A percentile compares a stretch with the other conserved stretches of the same genome.
Evolutionary conservation across 2,888 invertebrate species (phyloP).

Genomic region (Callimorpha dominula): DNA sequence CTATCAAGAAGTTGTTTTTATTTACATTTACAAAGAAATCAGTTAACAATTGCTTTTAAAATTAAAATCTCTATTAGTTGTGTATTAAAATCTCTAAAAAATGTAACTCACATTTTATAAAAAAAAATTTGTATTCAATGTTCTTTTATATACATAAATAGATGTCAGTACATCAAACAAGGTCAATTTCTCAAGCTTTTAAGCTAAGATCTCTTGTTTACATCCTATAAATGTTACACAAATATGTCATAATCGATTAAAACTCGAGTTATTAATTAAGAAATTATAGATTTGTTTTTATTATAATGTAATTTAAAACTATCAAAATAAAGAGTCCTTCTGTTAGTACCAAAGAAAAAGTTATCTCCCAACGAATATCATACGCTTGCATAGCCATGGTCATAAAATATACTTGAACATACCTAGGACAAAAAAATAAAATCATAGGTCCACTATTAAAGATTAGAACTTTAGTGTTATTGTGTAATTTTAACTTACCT

Average conservation of each 20-base stretch:
- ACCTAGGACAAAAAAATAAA: slow-evolving; percentile 53
- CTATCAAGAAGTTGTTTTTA: no score
- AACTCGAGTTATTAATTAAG: slow-evolving; percentile 23
- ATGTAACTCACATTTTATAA: background rate
- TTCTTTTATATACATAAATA: background rate
- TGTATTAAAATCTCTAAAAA: background rate
- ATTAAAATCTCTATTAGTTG: background rate
- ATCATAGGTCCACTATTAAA: slow-evolving; percentile 52
- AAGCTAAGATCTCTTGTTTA: slow-evolving; percentile 1
- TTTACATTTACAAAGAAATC: no score
- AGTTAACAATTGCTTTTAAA: background rate
- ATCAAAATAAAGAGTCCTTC: slow-evolving; percentile 10
- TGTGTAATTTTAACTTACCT: slow-evolving; percentile 78
- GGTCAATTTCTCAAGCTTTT: background rate
- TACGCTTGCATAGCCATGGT: slow-evolving; percentile 27
- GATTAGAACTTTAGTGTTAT: slow-evolving; percentile 47
- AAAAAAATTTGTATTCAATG: background rate
- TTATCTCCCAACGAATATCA: slow-evolving; percentile 8
- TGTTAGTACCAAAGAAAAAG: slow-evolving; percentile 16
- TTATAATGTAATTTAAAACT: slow-evolving; percentile 5
- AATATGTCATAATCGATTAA: slow-evolving; percentile 15
- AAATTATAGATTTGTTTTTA: slow-evolving; percentile 23
- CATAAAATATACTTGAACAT: slow-evolving; percentile 32
- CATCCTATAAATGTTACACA: slow-evolving; percentile 1
- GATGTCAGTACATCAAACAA: background rate